Evolutionary conservation across 2,797 vertebrate genomes (phyloP).

Genomic region (Cyprinella venusta): DNA sequence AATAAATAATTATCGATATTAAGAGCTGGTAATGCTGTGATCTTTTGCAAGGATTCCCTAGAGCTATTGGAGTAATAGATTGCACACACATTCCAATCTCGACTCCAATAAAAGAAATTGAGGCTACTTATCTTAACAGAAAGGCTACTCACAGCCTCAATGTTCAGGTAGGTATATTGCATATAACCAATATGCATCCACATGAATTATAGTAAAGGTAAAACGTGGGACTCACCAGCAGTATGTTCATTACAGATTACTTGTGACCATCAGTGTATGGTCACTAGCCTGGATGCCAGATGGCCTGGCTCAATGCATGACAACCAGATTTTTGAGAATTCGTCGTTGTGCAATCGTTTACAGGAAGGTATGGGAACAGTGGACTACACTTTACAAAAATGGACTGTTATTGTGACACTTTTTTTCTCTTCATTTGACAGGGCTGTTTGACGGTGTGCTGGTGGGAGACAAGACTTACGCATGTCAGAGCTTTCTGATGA

Average conservation of each 20-base stretch:
- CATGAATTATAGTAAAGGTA: not conserved
- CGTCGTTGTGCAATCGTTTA: slow-evolving; percentile 1
- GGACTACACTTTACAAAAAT: not conserved
- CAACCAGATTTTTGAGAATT: slow-evolving; percentile 9
- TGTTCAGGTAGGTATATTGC: slow-evolving; percentile 23
- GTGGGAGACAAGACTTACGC: slow-evolving; percentile 20
- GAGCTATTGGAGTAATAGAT: slow-evolving; percentile 18
- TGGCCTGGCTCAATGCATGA: slow-evolving; percentile 42
- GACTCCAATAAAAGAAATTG: not conserved
- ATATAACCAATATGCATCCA: not conserved
- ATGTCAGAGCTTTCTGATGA: slow-evolving; percentile 25
- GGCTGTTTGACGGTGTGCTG: slow-evolving; percentile 21
- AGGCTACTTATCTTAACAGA: slow-evolving; percentile 36
- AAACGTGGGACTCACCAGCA: not conserved
- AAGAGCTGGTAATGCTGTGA: not conserved
- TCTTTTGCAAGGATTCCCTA: slow-evolving; percentile 29
- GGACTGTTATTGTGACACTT: not conserved
- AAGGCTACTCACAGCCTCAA: slow-evolving; percentile 32
- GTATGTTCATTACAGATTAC: slow-evolving; percentile 31
- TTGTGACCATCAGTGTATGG: slow-evolving; percentile 39
- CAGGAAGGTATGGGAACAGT: slow-evolving; percentile 15
- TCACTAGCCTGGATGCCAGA: slow-evolving; percentile 39
- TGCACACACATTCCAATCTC: slow-evolving; percentile 34
- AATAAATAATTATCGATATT: not conserved
- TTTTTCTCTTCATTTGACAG: slow-evolving; percentile 16